Evolutionary conservation across 2,797 vertebrate genomes (phyloP).

Genomic region (Ciconia nigra): DNA sequence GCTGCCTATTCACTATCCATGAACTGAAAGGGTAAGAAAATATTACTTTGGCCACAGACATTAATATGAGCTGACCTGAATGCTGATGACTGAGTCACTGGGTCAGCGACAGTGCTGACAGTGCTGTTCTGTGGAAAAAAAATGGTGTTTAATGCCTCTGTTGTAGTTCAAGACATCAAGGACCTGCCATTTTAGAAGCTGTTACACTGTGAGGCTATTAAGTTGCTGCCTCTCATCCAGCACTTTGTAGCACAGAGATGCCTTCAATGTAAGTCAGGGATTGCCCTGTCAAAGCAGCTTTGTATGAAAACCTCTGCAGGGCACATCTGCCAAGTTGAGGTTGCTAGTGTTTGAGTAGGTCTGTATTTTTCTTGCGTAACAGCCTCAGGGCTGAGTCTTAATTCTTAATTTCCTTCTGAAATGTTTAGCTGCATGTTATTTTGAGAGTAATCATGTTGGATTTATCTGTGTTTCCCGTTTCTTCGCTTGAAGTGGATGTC

Average conservation of each 20-base stretch:
- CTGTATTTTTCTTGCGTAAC: background rate
- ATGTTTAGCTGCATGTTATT: background rate
- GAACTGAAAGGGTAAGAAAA: background rate
- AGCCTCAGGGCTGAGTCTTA: background rate
- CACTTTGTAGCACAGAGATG: background rate
- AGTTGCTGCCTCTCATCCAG: background rate
- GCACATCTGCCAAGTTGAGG: background rate
- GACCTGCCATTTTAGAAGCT: background rate
- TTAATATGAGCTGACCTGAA: background rate
- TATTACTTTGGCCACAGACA: background rate
- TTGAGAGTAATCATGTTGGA: background rate
- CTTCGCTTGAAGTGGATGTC: background rate
- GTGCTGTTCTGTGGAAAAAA: background rate
- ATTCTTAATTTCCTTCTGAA: conserved; percentile 18
- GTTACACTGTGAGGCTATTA: background rate
- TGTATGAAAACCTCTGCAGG: background rate
- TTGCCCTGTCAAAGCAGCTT: background rate
- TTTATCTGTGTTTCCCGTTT: background rate
- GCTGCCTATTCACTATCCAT: background rate
- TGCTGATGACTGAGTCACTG: background rate
- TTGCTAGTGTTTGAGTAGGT: background rate
- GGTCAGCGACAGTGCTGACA: background rate
- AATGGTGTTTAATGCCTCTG: background rate
- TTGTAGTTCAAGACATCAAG: background rate
- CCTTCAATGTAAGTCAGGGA: background rate